A percentile compares a stretch with the other conserved stretches of the same genome.
Conservation (phyloP, 2,888 invertebrate genomes). For the Caenorhabditis imperialis region DNA sequence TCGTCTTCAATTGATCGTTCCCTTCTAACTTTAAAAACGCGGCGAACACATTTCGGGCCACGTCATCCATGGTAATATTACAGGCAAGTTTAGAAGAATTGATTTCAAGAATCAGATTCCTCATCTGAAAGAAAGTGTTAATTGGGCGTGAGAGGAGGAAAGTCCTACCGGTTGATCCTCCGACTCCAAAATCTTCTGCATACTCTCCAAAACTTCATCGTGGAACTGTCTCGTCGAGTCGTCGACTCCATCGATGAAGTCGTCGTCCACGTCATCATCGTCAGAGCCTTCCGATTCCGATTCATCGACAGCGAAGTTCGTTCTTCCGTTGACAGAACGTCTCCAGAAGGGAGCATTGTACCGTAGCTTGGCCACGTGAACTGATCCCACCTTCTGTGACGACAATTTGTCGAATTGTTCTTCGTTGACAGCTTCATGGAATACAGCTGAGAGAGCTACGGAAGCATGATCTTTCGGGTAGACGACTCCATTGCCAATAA, state of each 20-base stretch:
- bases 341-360: slow-evolving; percentile 37
- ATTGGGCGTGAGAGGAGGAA: slow-evolving; percentile 2
- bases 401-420: slow-evolving; percentile 31
- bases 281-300: slow-evolving; percentile 3
- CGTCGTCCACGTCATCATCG: slow-evolving; percentile 33
- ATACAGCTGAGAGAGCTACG: slow-evolving; percentile 1
- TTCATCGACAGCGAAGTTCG: slow-evolving; percentile 10
- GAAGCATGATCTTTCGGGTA: slow-evolving; percentile 11
- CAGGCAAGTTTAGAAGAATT: slow-evolving; percentile 75
- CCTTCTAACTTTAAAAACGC: slow-evolving; percentile 62
- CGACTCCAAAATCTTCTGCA: slow-evolving; percentile 54
- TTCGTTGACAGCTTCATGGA: slow-evolving; percentile 3
- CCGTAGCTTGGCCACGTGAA: slow-evolving; percentile 6
- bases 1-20: slow-evolving; percentile 26
- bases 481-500: slow-evolving; percentile 52
- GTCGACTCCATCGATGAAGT: slow-evolving; percentile 9
- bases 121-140: slow-evolving; percentile 34
- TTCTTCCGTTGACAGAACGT: slow-evolving; percentile 22
- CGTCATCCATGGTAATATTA: slow-evolving; percentile 72
- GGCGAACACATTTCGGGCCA: slow-evolving; percentile 65
- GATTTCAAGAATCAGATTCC: slow-evolving; percentile 74
- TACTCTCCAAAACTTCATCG: slow-evolving; percentile 63
- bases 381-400: slow-evolving; percentile 15
- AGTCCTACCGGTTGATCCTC: slow-evolving; percentile 34
- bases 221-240: slow-evolving; percentile 44